Percentiles rank a stretch among this genome's conserved stretches.
Evolutionary conservation across 1,140 invertebrate genomes (phyloP).

Genomic region (Thaumatotibia leucotreta): DNA sequence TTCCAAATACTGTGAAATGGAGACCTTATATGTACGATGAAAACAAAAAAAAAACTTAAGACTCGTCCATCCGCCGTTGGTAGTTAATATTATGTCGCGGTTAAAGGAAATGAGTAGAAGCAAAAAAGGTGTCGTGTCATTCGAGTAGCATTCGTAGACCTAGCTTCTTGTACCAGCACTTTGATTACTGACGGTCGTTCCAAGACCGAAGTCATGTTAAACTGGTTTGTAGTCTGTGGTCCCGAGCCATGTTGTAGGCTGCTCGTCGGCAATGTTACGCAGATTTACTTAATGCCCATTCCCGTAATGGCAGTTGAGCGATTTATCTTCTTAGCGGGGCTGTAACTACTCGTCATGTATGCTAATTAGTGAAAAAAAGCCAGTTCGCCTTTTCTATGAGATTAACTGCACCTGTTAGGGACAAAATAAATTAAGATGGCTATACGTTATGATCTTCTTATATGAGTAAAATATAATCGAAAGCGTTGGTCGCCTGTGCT

Average conservation of each 20-base stretch:
- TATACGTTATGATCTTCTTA: neutral
- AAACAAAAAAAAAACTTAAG: neutral
- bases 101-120: constrained; percentile 1
- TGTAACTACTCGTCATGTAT: constrained; percentile 2
- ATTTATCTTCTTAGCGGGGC: constrained; percentile 7
- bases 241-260: neutral
- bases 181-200: neutral
- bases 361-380: neutral
- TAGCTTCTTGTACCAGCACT: neutral
- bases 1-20: constrained; percentile 1
- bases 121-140: neutral
- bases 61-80: constrained; percentile 5
- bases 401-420: neutral
- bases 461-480: too few relatives aligned
- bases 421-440: neutral
- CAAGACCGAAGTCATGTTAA: neutral
- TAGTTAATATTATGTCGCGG: constrained; percentile 14
- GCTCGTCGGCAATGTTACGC: neutral
- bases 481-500: too few relatives aligned
- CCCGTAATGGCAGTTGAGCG: constrained; percentile 2
- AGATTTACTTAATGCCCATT: constrained; percentile 10
- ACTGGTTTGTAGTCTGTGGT: neutral
- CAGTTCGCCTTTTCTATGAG: neutral
- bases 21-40: neutral
- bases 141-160: neutral